These are phyloP conservation scores for Hystrix brachyura DNA, from an alignment of 2,113 vertebrate species.

Conservation along the genomic window DNA sequence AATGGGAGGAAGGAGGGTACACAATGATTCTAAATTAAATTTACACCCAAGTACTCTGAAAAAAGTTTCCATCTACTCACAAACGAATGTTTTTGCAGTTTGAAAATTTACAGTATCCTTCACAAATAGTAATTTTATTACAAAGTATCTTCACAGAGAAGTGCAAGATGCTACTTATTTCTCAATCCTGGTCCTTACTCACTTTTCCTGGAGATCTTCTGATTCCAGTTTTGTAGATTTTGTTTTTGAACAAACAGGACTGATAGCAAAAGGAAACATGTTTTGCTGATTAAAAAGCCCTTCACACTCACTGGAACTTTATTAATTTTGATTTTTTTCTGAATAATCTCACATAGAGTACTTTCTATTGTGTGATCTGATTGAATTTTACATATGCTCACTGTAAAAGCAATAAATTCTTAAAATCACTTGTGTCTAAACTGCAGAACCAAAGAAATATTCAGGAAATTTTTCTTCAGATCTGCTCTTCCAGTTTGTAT, in stretches of 20 bases:
- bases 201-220: not conserved
- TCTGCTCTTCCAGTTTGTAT: not conserved
- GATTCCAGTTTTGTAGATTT: not conserved
- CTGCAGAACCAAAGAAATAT: not conserved
- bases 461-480: not conserved
- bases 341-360: not conserved
- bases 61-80: not conserved
- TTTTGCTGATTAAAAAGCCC: not conserved
- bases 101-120: not conserved
- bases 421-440: not conserved
- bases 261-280: not conserved
- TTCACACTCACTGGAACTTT: not conserved
- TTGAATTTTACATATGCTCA: not conserved
- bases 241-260: conserved; percentile 8
- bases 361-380: not conserved
- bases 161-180: not conserved
- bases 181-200: not conserved
- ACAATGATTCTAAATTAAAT: not conserved
- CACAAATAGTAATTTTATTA: not conserved
- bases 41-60: not conserved
- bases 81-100: not conserved
- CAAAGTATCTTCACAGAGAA: not conserved
- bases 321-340: conserved; percentile 15
- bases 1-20: not conserved
- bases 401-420: not conserved